Evolutionary conservation across 2,797 vertebrate species (phyloP).

Genomic region (Phrynocephalus forsythii): DNA sequence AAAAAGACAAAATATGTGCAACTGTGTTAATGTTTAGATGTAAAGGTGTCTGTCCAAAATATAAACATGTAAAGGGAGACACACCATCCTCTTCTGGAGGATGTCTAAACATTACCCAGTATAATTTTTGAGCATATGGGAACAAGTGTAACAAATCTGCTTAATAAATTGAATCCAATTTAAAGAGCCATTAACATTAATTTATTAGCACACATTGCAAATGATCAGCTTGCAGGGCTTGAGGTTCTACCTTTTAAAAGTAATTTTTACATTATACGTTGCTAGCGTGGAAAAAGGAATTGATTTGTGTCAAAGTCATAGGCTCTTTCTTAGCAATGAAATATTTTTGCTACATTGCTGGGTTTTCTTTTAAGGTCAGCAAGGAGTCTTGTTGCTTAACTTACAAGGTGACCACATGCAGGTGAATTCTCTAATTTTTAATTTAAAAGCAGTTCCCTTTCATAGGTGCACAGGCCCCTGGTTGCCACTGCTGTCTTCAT

Average conservation of each 20-base stretch:
- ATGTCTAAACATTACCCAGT: conserved; percentile 32
- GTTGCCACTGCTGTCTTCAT: not conserved
- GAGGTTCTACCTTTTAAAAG: not conserved
- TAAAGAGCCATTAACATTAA: not conserved
- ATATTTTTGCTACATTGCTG: not conserved
- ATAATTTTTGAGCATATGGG: not conserved
- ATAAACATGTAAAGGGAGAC: conserved; percentile 45
- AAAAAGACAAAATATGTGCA: conserved; percentile 33
- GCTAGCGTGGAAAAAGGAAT: not conserved
- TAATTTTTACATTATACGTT: not conserved
- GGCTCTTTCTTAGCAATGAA: not conserved
- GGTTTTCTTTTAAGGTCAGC: not conserved
- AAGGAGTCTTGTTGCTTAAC: not conserved
- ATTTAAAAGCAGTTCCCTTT: not conserved
- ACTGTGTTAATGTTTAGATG: conserved; percentile 63
- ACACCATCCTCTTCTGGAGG: not conserved
- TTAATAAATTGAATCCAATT: conserved; percentile 20
- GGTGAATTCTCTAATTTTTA: not conserved
- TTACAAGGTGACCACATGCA: not conserved
- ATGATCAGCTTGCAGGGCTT: not conserved
- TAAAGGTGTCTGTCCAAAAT: conserved; percentile 57
- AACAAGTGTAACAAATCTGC: conserved; percentile 1
- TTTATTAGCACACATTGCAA: not conserved
- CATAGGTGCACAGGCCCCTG: not conserved
- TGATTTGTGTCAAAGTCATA: not conserved